Base-by-base conservation (phyloP, 2,113 vertebrate genomes). In the Delphinapterus leucas region DNA sequence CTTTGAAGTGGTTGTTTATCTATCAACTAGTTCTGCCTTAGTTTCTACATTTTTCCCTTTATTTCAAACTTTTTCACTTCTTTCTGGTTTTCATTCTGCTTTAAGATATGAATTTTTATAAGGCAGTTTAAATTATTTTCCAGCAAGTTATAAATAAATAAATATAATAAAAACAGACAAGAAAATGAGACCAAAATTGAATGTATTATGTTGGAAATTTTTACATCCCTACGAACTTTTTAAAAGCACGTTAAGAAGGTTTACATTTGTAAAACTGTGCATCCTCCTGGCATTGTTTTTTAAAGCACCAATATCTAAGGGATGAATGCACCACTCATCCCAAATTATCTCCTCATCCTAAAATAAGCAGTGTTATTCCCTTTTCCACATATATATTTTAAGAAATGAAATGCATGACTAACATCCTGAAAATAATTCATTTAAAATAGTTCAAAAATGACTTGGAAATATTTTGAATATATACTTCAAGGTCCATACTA, bases 71-170 rank as follows among this genome's bases (percentile, higher is more conserved):
- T 88, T 49, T 68, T 63, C 23, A 77, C 23, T 58, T 63, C 68
- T n/a, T 6, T 81, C 44, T 88, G 14, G 26, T 79, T 97, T 89
- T 89, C 20, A 80, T 87, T 92, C 68, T 87, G 7, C 21, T 86
- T 61, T 31, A 79, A 95, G 68, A 92, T 67, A 76, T 23, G 13
- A n/a, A 86, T 95, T 81, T 89, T 95, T 82, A 89, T 70, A 89
- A 92, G 92, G 67, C 73, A 96, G n/a, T 86, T 49, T 67, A 83
- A 83, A 81, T 96, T 96, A 87, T 88, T 96, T 95, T 93, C 90
- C 33, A 95, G 60, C 81, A 93, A 94, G 33, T 93, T 93, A 96
- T 94, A 82, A 97, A 97, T 96, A 98, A 97, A 95, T 92, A 96
- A 93, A 94, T 74, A 76, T 63, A 95, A 89, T 92, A 80, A 96